Percentiles rank a stretch among this genome's conserved stretches.
These are phyloP conservation scores for Sylvilagus bachmani DNA, from an alignment of 2,113 vertebrate genomes.

Conservation along the genomic window DNA sequence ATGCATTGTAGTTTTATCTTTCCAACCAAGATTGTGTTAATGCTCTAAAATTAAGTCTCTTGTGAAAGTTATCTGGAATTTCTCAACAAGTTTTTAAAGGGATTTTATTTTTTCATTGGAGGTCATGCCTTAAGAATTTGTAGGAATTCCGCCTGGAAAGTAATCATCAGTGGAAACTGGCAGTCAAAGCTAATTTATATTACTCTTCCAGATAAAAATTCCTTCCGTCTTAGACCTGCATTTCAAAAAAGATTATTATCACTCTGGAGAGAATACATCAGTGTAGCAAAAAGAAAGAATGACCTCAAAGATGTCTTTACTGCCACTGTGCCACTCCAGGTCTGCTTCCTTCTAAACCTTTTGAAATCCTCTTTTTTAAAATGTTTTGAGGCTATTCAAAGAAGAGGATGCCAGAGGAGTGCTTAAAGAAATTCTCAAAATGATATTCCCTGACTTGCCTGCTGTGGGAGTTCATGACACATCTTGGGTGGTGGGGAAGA, in stretches of 20 bases:
- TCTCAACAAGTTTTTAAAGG: slow-evolving; percentile 93
- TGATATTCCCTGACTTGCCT: slow-evolving; percentile 41
- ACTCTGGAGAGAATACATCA: slow-evolving; percentile 92
- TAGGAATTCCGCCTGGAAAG: slow-evolving; percentile 96
- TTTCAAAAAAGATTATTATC: slow-evolving; percentile 94
- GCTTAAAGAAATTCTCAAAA: slow-evolving; percentile 31
- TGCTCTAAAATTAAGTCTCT: slow-evolving; percentile 93
- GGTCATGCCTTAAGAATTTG: slow-evolving; percentile 94
- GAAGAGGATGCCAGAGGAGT: slow-evolving; percentile 67
- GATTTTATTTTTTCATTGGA: slow-evolving; percentile 92
- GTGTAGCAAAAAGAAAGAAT: slow-evolving; percentile 86
- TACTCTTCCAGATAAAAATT: slow-evolving; percentile 97
- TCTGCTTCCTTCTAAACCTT: slow-evolving; percentile 70
- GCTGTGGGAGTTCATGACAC: slow-evolving; percentile 56
- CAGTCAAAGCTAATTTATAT: slow-evolving; percentile 94
- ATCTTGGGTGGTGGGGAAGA: slow-evolving; percentile 56
- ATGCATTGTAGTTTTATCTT: slow-evolving; percentile 91
- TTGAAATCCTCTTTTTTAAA: slow-evolving; percentile 76
- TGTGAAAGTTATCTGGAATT: slow-evolving; percentile 94
- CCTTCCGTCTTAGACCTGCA: slow-evolving; percentile 97
- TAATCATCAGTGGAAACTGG: slow-evolving; percentile 96
- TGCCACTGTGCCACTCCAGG: slow-evolving; percentile 80
- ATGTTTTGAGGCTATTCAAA: slow-evolving; percentile 69
- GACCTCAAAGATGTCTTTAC: slow-evolving; percentile 85
- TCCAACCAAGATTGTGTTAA: slow-evolving; percentile 91